These are phyloP conservation scores for Aphodius granarius DNA, from an alignment of 2,888 invertebrate genomes.

Conservation along the genomic window DNA sequence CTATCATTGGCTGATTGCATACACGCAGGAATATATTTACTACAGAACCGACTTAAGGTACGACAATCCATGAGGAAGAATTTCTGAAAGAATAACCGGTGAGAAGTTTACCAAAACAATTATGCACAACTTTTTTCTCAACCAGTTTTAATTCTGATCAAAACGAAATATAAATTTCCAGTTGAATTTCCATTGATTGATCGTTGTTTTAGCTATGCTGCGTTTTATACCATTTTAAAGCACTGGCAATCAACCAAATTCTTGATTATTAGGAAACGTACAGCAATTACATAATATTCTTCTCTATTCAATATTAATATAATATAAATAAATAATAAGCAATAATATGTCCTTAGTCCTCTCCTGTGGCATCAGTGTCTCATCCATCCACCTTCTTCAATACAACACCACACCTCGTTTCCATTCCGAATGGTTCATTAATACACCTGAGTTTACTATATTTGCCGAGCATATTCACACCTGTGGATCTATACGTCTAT, in stretches of 20 bases:
- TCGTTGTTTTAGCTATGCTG: too few species aligned
- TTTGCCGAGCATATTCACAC: slow-evolving; percentile 31
- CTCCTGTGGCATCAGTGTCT: slow-evolving; percentile 19
- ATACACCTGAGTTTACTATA: slow-evolving; percentile 32
- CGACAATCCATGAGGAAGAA: slow-evolving; percentile 12
- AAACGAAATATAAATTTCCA: too few species aligned
- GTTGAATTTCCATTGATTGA: too few species aligned
- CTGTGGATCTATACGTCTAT: slow-evolving; percentile 27
- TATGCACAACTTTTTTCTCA: too few species aligned
- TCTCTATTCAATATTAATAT: background rate
- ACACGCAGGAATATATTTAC: background rate
- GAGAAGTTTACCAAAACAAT: too few species aligned
- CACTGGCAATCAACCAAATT: too few species aligned
- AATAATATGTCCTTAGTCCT: slow-evolving; percentile 18
- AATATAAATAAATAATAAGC: background rate
- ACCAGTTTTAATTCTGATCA: too few species aligned
- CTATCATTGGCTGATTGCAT: slow-evolving; percentile 10
- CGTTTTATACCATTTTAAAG: too few species aligned
- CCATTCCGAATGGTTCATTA: slow-evolving; percentile 17
- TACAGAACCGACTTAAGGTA: background rate
- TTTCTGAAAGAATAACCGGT: too few species aligned
- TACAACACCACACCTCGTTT: slow-evolving; percentile 17
- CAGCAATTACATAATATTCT: too few species aligned
- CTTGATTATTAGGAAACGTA: too few species aligned
- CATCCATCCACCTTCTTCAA: background rate